Percentiles rank a stretch among this genome's conserved stretches.
Conservation (phyloP, 2,797 vertebrate genomes). For the Galago senegalensis region DNA sequence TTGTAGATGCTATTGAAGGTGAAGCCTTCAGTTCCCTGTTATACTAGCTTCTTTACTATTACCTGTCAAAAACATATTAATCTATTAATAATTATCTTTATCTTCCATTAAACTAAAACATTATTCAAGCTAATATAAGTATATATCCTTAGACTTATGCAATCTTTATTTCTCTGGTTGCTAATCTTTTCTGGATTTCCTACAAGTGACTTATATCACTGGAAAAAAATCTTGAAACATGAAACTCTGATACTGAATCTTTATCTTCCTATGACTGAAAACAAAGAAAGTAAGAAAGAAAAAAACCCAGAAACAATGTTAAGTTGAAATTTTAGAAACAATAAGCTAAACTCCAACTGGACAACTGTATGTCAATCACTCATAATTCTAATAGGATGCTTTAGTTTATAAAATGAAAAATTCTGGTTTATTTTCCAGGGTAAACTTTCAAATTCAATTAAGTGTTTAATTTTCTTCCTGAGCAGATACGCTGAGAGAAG, state of each 20-base stretch:
- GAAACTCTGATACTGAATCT: background rate
- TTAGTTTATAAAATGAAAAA: background rate
- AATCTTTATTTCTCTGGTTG: background rate
- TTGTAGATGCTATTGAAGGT: conserved; percentile 34
- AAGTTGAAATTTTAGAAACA: background rate
- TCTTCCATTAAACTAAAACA: conserved; percentile 20
- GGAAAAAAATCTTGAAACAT: conserved; percentile 24
- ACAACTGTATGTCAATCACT: background rate
- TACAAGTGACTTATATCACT: background rate
- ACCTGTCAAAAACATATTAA: conserved; percentile 6
- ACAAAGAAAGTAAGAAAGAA: background rate
- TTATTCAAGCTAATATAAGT: background rate
- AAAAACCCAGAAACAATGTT: background rate
- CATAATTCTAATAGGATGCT: conserved; percentile 10
- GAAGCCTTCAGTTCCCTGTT: background rate
- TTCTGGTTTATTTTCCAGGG: background rate
- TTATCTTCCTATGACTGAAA: conserved; percentile 27
- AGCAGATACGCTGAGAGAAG: background rate
- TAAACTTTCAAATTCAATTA: background rate
- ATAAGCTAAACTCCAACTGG: conserved; percentile 38
- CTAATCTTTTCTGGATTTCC: background rate
- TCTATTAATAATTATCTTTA: conserved; percentile 23
- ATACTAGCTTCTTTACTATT: conserved; percentile 16
- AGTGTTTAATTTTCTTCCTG: conserved; percentile 9
- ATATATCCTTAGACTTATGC: background rate